These are phyloP conservation scores for Chaetodon trifasciatus DNA, from an alignment of 2,797 vertebrate genomes.

Conservation along the genomic window DNA sequence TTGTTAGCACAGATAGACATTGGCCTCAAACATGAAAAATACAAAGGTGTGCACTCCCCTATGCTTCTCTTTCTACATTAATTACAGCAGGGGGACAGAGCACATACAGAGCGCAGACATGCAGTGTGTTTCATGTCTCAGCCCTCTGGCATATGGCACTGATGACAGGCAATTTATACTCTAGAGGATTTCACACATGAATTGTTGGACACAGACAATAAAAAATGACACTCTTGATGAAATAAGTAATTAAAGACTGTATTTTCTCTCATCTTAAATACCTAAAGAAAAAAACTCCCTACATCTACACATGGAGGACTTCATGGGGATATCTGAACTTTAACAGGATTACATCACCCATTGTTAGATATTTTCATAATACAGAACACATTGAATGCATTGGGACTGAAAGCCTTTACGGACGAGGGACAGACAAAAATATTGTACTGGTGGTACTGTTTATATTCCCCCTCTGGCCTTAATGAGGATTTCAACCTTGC, in stretches of 20 bases:
- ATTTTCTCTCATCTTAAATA: not conserved
- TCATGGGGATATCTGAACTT: not conserved
- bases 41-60: not conserved
- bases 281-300: not conserved
- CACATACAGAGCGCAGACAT: not conserved
- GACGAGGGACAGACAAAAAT: not conserved
- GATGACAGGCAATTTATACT: slow-evolving; percentile 2
- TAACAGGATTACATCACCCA: not conserved
- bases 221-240: not conserved
- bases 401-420: not conserved
- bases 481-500: slow-evolving; percentile 7
- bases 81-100: slow-evolving; percentile 10
- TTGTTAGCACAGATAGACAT: slow-evolving; percentile 15
- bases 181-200: not conserved
- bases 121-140: slow-evolving; percentile 14
- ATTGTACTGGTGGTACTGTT: not conserved
- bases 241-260: not conserved
- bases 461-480: slow-evolving; percentile 13
- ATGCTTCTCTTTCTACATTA: not conserved
- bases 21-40: slow-evolving; percentile 16
- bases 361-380: not conserved
- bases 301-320: not conserved
- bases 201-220: slow-evolving; percentile 2
- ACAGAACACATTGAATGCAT: not conserved
- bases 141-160: not conserved